These are phyloP conservation scores for Drosophila leonis DNA, from an alignment of 2,888 invertebrate genomes.

Conservation along the genomic window DNA sequence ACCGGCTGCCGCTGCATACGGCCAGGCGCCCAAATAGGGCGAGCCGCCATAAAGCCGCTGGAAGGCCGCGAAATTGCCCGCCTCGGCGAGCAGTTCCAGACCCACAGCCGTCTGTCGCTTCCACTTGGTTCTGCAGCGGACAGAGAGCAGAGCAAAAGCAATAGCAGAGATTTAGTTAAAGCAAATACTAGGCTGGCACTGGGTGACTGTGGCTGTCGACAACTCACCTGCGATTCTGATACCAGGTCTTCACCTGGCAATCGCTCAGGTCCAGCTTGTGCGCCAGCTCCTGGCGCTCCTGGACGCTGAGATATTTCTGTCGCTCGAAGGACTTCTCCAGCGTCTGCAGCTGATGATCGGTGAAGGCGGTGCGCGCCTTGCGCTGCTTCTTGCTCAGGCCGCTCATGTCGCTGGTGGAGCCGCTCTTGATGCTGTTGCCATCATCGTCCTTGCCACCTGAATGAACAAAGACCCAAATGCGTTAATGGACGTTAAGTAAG, in stretches of 20 bases:
- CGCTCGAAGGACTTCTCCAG: slow-evolving; percentile 98
- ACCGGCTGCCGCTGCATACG: slow-evolving; percentile 87
- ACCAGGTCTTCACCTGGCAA: slow-evolving; percentile 99
- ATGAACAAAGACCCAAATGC: not conserved
- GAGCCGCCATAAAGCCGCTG: slow-evolving; percentile 95
- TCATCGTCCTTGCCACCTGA: slow-evolving; percentile 94
- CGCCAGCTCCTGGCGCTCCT: slow-evolving; percentile 99
- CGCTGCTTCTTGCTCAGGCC: slow-evolving; percentile 95
- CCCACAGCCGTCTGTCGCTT: slow-evolving; percentile 99
- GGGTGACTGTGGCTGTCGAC: no score
- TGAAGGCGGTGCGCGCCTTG: slow-evolving; percentile 99
- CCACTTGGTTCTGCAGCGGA: slow-evolving; percentile 94
- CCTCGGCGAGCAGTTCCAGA: slow-evolving; percentile 97
- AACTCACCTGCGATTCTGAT: slow-evolving; percentile 97
- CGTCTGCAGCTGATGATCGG: slow-evolving; percentile 98
- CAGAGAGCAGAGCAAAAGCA: not conserved
- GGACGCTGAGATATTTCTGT: slow-evolving; percentile 98
- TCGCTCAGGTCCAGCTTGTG: slow-evolving; percentile 98
- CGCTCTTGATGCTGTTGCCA: slow-evolving; percentile 86
- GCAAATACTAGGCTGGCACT: not conserved
- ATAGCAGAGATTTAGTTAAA: not conserved
- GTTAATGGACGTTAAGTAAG: not conserved
- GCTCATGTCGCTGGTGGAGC: slow-evolving; percentile 85
- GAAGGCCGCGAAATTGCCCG: slow-evolving; percentile 99
- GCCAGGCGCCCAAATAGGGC: slow-evolving; percentile 89